Percentiles rank a stretch among this genome's conserved stretches.
These are phyloP conservation scores for Melipona quadrifasciata DNA, from an alignment of 1,140 invertebrate species.

Conservation along the genomic window DNA sequence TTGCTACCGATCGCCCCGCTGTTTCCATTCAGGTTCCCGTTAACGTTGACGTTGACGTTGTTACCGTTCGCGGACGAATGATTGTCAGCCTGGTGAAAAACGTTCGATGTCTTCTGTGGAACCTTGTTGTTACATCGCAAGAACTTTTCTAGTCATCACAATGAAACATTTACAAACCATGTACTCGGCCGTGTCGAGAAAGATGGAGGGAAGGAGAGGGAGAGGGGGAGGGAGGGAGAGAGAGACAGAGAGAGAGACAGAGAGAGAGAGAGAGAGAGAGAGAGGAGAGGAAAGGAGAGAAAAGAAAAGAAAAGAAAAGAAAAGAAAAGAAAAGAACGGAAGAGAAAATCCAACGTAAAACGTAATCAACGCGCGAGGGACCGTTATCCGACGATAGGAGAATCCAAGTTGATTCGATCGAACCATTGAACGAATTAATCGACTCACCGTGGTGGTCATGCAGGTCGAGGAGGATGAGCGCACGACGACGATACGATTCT, in stretches of 20 bases:
- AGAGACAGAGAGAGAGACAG: background rate
- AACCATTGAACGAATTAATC: slow-evolving; percentile 30
- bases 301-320: too few relatives aligned
- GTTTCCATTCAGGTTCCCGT: slow-evolving; percentile 70
- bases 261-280: too few relatives aligned
- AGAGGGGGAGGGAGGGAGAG: background rate
- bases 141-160: slow-evolving; percentile 20
- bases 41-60: slow-evolving; percentile 72
- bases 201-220: background rate
- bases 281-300: too few relatives aligned
- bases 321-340: too few relatives aligned
- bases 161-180: slow-evolving; percentile 17
- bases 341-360: background rate
- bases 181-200: background rate
- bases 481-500: slow-evolving; percentile 80
- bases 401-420: background rate
- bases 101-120: slow-evolving; percentile 25
- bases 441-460: slow-evolving; percentile 75
- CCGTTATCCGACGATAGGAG: background rate
- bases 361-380: background rate
- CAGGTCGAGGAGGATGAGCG: slow-evolving; percentile 75
- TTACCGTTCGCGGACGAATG: slow-evolving; percentile 66
- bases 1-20: slow-evolving; percentile 64
- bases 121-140: slow-evolving; percentile 24
- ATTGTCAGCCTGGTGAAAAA: slow-evolving; percentile 58